phyloP scores from a whole-genome alignment of 1,140 invertebrate genomes.

The Rhyzopertha dominica region DNA sequence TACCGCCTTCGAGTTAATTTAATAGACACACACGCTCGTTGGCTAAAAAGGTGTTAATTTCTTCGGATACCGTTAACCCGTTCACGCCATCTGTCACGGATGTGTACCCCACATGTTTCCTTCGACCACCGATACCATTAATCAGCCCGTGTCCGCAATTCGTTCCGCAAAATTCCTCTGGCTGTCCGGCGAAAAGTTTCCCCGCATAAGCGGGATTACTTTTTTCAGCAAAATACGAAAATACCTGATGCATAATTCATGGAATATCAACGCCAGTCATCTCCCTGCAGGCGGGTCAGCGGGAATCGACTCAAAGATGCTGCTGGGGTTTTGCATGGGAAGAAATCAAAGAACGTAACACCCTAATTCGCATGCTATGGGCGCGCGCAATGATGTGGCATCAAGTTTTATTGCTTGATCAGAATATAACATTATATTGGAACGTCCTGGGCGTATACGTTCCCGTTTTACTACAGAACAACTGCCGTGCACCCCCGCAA shows the following conservation, averaged over 20 bases:
- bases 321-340: conserved; percentile 23
- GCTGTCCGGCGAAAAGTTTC: no score
- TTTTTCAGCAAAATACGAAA: conserved; percentile 14
- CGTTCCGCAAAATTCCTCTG: no score
- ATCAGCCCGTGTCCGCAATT: no score
- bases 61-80: no score
- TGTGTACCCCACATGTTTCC: no score
- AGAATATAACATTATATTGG: conserved; percentile 41
- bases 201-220: conserved; percentile 10
- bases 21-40: no score
- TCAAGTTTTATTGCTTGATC: conserved; percentile 44
- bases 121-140: no score
- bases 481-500: no score
- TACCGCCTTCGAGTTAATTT: no score
- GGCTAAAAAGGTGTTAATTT: no score
- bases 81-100: no score
- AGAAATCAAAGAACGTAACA: conserved; percentile 40
- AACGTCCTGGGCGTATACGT: conserved; percentile 35
- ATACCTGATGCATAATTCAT: conserved; percentile 24
- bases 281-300: conserved; percentile 29
- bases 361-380: conserved; percentile 40
- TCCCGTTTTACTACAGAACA: no score
- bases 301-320: conserved; percentile 14
- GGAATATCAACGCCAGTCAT: conserved; percentile 15
- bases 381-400: conserved; percentile 40